Percentiles rank a stretch among this genome's conserved stretches.
Conservation (phyloP, 92 coral and sea anemone species). For the Bergia sp. region DNA sequence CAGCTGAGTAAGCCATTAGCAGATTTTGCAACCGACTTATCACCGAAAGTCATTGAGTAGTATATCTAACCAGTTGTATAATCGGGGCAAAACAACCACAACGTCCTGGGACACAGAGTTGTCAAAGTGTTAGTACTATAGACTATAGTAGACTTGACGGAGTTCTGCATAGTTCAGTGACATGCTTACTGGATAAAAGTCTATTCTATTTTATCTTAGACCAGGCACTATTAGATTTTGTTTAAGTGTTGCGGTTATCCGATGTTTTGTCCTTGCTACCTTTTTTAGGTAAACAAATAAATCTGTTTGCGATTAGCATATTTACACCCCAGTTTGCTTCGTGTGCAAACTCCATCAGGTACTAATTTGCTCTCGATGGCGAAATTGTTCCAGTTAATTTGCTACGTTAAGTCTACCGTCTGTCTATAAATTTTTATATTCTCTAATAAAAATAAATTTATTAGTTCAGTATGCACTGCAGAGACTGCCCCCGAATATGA, state of each 20-base stretch:
- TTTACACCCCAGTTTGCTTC: not conserved
- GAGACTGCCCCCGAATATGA: not conserved
- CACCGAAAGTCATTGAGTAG: not conserved
- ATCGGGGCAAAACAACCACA: not conserved
- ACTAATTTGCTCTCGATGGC: not conserved
- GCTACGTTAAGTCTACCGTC: not conserved
- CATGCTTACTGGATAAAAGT: not conserved
- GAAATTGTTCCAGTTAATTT: not conserved
- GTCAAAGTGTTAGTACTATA: not conserved
- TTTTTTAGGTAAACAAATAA: no score
- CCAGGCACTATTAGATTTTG: not conserved
- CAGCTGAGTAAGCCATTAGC: not conserved
- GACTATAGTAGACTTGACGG: not conserved
- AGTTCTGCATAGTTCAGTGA: conserved; percentile 14
- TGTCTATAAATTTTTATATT: not conserved
- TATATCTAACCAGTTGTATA: not conserved
- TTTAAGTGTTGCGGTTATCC: not conserved
- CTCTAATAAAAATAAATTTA: no score
- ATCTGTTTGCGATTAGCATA: not conserved
- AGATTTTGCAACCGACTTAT: not conserved
- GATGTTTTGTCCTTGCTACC: not conserved
- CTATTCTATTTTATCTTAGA: not conserved
- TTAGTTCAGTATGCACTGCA: not conserved
- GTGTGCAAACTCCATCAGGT: not conserved
- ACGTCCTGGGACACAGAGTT: not conserved